Base-by-base conservation (phyloP, 2,888 invertebrate genomes). In the Antheraea assamensis region DNA sequence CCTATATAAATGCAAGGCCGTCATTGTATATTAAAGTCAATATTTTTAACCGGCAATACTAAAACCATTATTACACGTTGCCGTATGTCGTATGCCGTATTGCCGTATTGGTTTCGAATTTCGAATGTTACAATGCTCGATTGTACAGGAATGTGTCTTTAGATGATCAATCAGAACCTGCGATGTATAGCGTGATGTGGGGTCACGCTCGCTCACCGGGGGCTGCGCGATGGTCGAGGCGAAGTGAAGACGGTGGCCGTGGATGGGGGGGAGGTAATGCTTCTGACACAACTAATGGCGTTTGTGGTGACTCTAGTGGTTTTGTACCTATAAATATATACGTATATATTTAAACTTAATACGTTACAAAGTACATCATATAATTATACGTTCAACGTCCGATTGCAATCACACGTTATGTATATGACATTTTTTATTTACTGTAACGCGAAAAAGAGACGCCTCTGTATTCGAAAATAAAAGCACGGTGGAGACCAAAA, bases 271-370 rank as follows among this genome's bases (percentile, higher is more conserved):
- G 92, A 15, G 92, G 93, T 52, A 94, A 86, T 76, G 92, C 89
- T 79, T 93, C 95, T 71, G 92, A 92, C 77, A 95, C 95, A 77
- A 95, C 96, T 82, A 96, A 95, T 61, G 98, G 98, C 76, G 98
- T 98, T 90, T 97, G 97, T 27, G 98, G 98, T 71, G 97, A 97
- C 82, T 98, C 98, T 86, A 97, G 92, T 4, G 98, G 98, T 84
- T 97, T 96, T 83, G 97, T 97, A 82, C 95, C 95, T 95, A 87
- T 13, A 81, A 82, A 74, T 55, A 35, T 68, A 35, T 35, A 52
- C 4, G 49, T 49, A 49, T 49, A 49, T 13, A 10, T 49, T 49
- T 35, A 35, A 35, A n/a, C n/a, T n/a, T n/a, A n/a, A n/a, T n/a
- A n/a, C n/a, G n/a, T n/a, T n/a, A n/a, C n/a, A n/a, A n/a, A n/a